Conservation (phyloP, 2,888 invertebrate genomes). For the Zootermopsis nevadensis region DNA sequence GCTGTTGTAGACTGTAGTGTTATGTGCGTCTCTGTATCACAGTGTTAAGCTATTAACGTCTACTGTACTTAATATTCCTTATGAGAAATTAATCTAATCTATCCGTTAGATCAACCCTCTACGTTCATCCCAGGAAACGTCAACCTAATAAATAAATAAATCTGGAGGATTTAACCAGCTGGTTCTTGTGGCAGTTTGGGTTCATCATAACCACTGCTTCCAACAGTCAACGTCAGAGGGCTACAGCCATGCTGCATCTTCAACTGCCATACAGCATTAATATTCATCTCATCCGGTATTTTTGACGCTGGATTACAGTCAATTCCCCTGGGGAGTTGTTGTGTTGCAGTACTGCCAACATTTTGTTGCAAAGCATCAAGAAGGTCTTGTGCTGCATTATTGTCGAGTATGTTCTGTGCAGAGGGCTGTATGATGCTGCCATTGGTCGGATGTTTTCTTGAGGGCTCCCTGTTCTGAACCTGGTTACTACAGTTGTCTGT, state of each 20-base stretch:
- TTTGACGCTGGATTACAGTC: slow-evolving; percentile 31
- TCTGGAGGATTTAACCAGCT: slow-evolving; percentile 2
- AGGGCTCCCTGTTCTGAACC: neutral
- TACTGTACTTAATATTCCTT: neutral
- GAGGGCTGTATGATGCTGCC: slow-evolving; percentile 12
- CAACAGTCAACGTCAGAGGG: slow-evolving; percentile 29
- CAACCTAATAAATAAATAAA: neutral
- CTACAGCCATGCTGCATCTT: neutral
- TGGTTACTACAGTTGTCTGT: neutral
- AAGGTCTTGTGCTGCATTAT: neutral
- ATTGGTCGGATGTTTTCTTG: neutral
- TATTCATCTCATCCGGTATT: neutral
- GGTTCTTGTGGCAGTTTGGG: slow-evolving; percentile 8
- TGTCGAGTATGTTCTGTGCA: neutral
- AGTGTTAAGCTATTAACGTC: neutral
- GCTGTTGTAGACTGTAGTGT: no score
- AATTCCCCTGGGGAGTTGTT: slow-evolving; percentile 31
- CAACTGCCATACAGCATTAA: neutral
- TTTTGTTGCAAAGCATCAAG: neutral
- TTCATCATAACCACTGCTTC: slow-evolving; percentile 16
- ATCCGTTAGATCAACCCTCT: neutral
- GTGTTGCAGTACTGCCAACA: slow-evolving; percentile 15
- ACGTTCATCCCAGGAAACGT: neutral
- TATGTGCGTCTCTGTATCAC: neutral
- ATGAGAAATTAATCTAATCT: neutral